phyloP scores from a whole-genome alignment of 2,888 invertebrate species.

The Metopia argyrocephala region DNA sequence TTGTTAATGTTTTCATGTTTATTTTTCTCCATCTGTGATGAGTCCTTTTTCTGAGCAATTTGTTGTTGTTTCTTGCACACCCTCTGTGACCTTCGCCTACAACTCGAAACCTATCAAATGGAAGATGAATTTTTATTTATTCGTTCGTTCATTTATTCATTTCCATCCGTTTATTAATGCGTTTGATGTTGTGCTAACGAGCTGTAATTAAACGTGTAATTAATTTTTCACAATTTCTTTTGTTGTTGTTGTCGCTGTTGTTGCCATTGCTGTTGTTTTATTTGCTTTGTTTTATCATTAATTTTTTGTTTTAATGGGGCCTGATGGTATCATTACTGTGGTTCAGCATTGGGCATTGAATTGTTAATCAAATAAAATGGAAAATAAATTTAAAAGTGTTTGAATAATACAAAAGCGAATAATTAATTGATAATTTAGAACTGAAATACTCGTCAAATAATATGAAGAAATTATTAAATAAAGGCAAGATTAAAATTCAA shows the following conservation, averaged over 20 bases:
- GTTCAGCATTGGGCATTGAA: not conserved
- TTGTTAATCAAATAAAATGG: not conserved
- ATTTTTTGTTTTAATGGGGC: not conserved
- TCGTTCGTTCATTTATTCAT: slow-evolving; percentile 4
- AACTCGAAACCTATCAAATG: slow-evolving; percentile 22
- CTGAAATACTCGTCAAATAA: too few species aligned
- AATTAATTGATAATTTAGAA: not conserved
- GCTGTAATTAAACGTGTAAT: slow-evolving; percentile 61
- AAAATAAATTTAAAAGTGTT: not conserved
- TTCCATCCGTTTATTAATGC: slow-evolving; percentile 49
- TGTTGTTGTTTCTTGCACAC: not conserved
- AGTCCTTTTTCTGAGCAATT: not conserved
- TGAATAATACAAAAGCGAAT: too few species aligned
- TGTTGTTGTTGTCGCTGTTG: not conserved
- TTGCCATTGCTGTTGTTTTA: not conserved
- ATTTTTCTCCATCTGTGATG: not conserved
- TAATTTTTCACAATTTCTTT: slow-evolving; percentile 43
- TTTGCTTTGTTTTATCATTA: not conserved
- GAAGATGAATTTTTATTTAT: slow-evolving; percentile 51
- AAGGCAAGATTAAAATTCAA: too few species aligned
- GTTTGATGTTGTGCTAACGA: slow-evolving; percentile 64
- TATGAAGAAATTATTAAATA: too few species aligned
- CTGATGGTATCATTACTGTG: not conserved
- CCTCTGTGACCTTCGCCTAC: not conserved
- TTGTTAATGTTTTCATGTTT: not conserved